These are phyloP conservation scores for Bungarus multicinctus DNA, from an alignment of 2,113 vertebrate genomes.

Conservation along the genomic window DNA sequence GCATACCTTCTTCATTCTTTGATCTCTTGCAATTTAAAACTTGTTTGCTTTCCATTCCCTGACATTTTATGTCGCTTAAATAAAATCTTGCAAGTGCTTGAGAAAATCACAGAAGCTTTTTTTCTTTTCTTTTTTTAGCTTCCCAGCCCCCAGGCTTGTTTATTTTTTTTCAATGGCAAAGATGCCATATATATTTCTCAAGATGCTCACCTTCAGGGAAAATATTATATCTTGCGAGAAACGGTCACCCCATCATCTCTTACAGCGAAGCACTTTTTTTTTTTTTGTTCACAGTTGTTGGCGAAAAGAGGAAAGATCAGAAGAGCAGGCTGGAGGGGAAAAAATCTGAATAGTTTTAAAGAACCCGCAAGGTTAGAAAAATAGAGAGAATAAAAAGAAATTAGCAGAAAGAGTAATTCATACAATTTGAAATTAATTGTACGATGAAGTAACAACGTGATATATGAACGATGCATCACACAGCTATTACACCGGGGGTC, in stretches of 20 bases:
- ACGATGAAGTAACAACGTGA: background rate
- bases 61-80: constrained; percentile 28
- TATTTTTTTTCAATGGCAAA: background rate
- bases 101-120: constrained; percentile 57
- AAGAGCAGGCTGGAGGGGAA: no score
- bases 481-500: background rate
- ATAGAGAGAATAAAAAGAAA: background rate
- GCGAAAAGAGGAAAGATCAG: background rate
- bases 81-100: constrained; percentile 42
- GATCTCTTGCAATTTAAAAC: constrained; percentile 57
- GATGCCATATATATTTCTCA: background rate
- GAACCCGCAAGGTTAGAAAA: background rate
- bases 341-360: background rate
- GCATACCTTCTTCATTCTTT: constrained; percentile 39
- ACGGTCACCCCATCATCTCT: background rate
- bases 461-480: background rate
- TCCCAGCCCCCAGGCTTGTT: constrained; percentile 15
- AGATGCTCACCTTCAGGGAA: background rate
- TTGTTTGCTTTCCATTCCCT: constrained; percentile 57
- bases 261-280: background rate
- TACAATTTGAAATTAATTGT: no score
- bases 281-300: background rate
- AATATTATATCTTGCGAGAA: background rate
- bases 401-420: background rate
- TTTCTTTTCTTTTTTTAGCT: constrained; percentile 48